These are phyloP conservation scores for Argyresthia goedartella DNA, from an alignment of 2,888 invertebrate species.

Conservation along the genomic window DNA sequence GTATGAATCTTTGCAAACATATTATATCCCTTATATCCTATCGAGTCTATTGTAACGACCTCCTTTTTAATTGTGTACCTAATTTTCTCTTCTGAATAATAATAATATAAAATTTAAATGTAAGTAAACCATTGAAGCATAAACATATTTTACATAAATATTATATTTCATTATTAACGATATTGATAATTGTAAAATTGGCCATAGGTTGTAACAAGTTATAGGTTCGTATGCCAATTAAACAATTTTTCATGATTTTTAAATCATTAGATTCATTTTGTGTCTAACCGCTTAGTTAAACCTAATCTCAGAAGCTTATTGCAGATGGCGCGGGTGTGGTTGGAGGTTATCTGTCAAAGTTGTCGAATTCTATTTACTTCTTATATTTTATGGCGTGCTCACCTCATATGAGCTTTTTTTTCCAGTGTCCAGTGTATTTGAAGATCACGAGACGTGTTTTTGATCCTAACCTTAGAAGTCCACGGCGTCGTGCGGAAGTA, in stretches of 20 bases:
- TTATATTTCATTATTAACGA: conserved; percentile 70
- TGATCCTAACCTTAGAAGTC: no score
- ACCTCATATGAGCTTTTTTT: no score
- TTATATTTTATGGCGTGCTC: no score
- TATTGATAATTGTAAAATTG: conserved; percentile 70
- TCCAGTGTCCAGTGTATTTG: no score
- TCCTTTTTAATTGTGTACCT: conserved; percentile 35
- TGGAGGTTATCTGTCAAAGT: no score
- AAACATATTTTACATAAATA: conserved; percentile 71
- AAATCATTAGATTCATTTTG: conserved; percentile 41
- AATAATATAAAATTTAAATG: conserved; percentile 68
- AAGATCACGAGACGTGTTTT: no score
- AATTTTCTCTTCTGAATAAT: conserved; percentile 56
- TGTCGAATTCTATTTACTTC: no score
- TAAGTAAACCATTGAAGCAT: conserved; percentile 69
- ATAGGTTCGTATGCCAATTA: conserved; percentile 69
- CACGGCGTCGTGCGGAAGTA: no score
- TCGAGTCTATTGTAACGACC: conserved; percentile 51
- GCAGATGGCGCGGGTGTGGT: no score
- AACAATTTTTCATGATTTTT: conserved; percentile 72
- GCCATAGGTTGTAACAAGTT: conserved; percentile 70
- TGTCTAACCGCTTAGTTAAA: no score
- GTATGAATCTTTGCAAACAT: conserved; percentile 40
- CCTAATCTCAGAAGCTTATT: no score
- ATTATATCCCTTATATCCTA: conserved; percentile 47